These are phyloP conservation scores for Alosa alosa DNA, from an alignment of 2,113 vertebrate species.

Conservation along the genomic window DNA sequence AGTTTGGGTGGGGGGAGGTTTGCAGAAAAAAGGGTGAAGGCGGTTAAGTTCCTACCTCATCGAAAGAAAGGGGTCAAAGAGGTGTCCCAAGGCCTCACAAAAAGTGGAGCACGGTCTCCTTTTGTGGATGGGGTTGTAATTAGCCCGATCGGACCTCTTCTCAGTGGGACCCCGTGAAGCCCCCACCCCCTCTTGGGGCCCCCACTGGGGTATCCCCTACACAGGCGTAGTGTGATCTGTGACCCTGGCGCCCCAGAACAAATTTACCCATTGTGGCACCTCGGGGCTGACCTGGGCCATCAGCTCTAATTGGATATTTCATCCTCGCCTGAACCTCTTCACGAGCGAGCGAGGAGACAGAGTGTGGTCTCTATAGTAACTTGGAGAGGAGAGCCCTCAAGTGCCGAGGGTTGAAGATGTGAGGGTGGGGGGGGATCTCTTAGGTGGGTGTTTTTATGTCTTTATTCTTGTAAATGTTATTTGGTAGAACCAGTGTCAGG, in stretches of 20 bases:
- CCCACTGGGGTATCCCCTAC: slow-evolving; percentile 55
- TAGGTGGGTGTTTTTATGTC: not conserved
- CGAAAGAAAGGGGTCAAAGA: not conserved
- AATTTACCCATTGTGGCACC: slow-evolving; percentile 57
- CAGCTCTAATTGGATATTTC: slow-evolving; percentile 38
- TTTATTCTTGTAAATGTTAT: not conserved
- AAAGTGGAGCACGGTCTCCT: slow-evolving; percentile 12
- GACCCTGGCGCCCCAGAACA: slow-evolving; percentile 48
- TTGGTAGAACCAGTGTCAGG: not conserved
- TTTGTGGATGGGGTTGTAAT: slow-evolving; percentile 45
- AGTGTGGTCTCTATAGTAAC: slow-evolving; percentile 19
- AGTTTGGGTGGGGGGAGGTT: not conserved
- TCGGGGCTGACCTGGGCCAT: slow-evolving; percentile 31
- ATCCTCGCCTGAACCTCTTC: slow-evolving; percentile 26
- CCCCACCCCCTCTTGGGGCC: not conserved
- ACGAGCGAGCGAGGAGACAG: slow-evolving; percentile 16
- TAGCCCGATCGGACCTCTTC: slow-evolving; percentile 53
- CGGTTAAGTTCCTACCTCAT: not conserved
- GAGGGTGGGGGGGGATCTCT: not conserved
- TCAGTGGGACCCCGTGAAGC: slow-evolving; percentile 40
- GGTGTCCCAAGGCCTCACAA: not conserved
- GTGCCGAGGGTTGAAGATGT: not conserved
- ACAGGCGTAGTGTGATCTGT: slow-evolving; percentile 51
- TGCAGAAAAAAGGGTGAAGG: not conserved
- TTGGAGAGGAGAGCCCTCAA: not conserved